Base-by-base conservation (phyloP, 1,140 invertebrate genomes). In the Pomacea maculata region DNA sequence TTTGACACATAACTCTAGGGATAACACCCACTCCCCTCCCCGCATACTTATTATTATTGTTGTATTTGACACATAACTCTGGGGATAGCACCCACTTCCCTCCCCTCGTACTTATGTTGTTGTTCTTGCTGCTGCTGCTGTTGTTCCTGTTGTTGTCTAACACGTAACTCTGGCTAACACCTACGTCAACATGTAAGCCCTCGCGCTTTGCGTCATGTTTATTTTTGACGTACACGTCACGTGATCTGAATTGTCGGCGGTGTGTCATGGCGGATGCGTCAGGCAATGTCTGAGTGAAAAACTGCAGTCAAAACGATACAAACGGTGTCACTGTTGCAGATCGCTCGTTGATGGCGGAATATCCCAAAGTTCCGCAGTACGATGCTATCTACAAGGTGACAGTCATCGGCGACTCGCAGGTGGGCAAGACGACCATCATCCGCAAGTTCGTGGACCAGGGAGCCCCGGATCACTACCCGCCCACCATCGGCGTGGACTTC, bases 401-500 rank as follows among this genome's bases (percentile, higher is more conserved):
- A 0, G 73, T 74, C 73, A 74, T 74, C 34, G 73, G 73, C 21
- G 73, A 74, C 25, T 74, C 73, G 34, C 63, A 77, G 77, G 77
- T 78, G 19, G 77, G 77, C 77, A 78, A 78, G 54, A 78, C 77
- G n/a, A 78, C 65, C 52, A 68, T 78, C 65, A 78, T 78, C 77
- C 77, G 77, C 52, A 78, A 70, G 67, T 78, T 78, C 77, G 77
- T 78, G 52, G 77, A 78, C 65, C 77, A 78, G 45, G 70, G 57
- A 25, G 77, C 77, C 6, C 77, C 77, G 17, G 77, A 70, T 52
- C 64, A 78, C 54, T 78, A 78, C 75, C 77, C 77, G 11, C 77
- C 77, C n/a, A 78, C 77, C 45, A 78, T 78, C 52, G 77, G 77
- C 19, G 77, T 78, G 67, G 77, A 78, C 54, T 78, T 78, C 77